Evolutionary conservation across 2,113 vertebrate genomes (phyloP), one percentile per base, ranked within the genome.

Genomic region (Mugil cephalus): DNA sequence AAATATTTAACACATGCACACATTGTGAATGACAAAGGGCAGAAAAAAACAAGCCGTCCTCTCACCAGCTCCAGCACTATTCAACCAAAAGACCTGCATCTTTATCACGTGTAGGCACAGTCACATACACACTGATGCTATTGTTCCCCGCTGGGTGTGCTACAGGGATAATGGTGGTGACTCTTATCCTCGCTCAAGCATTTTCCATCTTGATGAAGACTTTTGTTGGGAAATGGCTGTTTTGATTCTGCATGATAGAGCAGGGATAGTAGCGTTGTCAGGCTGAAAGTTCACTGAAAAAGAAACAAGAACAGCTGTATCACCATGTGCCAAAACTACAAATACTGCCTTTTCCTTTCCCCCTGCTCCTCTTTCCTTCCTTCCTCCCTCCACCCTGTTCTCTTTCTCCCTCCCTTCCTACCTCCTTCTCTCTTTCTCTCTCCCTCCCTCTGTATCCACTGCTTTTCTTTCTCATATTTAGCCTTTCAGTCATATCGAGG

Each of bases 1-100:
- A 21, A 87, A 91, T 86, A 88, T 88, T 90, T 88, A 70, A 85
- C 39, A 47, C 18, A 12, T 50, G 10, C 79, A 75, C 88, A 56
- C 51, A 74, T 88, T 85, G 69, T 78, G 47, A 82, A 90, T 82
- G 85, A 90, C 65, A 67, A 18, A 53, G 30, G 64, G 19, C 42
- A 69, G 18, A 24, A 60, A 64, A n/a, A 53, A 75, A 62, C 40
- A 53, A 51, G 47, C 39, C 17, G 6, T 38, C 9, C 8, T 39
- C 24, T 59, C 34, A 21, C 9, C 21, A 34, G 36, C 54, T 13
- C 21, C 9, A 18, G 24, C 18, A 59, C 56, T 42, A 6, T 24
- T 19, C 38, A 39, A 24, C 58, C 18, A 59, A 62, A 73, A n/a
- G 38, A 15, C 58, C 19, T 15, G 19, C 11, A 19, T 15, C 39